Base-by-base conservation (phyloP, 2,797 vertebrate genomes). In the Chrysocyon brachyurus region DNA sequence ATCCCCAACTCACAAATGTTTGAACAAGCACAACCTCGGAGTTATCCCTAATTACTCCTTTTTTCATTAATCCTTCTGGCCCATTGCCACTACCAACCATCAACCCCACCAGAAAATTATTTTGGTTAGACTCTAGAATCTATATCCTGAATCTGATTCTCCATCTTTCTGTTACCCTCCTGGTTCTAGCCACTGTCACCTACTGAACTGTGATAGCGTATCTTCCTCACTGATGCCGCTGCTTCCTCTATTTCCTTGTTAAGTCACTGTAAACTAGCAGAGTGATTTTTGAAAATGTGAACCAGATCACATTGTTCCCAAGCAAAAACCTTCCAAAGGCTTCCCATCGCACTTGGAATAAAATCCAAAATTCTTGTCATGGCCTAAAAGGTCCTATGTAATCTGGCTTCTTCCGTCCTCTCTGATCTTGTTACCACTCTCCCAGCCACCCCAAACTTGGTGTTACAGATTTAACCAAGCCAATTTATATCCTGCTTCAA, bases 241-340 rank as follows among this genome's bases (percentile, higher is more conserved):
- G 40, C 33, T 91, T 64, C 68, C 26, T 72, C 26, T 63, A n/a
- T 63, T 78, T n/a, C 59, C 64, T 93, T 1, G 12, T 26, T 91
- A 73, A 79, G 59, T 86, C 24, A 59, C 36, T 90, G 87, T 77
- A n/a, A 70, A 3, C 6, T 52, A 88, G 49, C 33, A 88, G 46
- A 70, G n/a, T 52, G 59, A 84, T 33, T 75, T 87, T 90, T 46
- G 73, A 77, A 84, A 93, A 61, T 72, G n/a, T 86, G 57, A 96
- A 57, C 31, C 33, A 64, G 72, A 81, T 63, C 36, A 33, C 28
- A 4, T 46, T 46, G 24, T 81, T 92, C 57, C 49, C n/a, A 40
- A 75, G 56, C 72, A 77, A 92, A 66, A 88, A 91, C 36, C 9
- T 28, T 73, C 52, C 56, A 26, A 31, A 89, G 91, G 26, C 89